These are phyloP conservation scores for Drosophila saltans DNA, from an alignment of 1,140 invertebrate species.

Conservation along the genomic window DNA sequence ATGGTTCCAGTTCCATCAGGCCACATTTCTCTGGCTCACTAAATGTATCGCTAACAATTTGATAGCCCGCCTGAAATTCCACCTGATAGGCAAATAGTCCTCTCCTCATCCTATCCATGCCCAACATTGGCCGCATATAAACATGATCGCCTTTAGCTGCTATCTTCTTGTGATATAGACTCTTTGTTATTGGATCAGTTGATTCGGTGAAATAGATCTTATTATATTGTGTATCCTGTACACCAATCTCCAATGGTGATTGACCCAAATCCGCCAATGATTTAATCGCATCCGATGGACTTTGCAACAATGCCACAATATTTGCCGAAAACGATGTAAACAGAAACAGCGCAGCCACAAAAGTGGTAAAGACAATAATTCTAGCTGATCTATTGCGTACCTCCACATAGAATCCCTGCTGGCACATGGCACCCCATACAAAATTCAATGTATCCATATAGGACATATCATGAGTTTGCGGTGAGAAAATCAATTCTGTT, in stretches of 20 bases:
- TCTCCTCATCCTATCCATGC: constrained; percentile 84
- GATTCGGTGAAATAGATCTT: constrained; percentile 85
- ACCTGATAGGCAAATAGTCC: constrained; percentile 86
- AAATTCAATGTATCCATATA: constrained; percentile 84
- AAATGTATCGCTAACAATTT: constrained; percentile 85
- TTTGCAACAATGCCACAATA: constrained; percentile 86
- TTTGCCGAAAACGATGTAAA: constrained; percentile 87
- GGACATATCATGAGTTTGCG: constrained; percentile 71
- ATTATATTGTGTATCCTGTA: constrained; percentile 86
- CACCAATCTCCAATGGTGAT: constrained; percentile 84
- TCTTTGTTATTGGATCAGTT: constrained; percentile 84
- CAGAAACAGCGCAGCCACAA: constrained; percentile 84
- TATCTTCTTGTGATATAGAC: constrained; percentile 85
- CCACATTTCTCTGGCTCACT: constrained; percentile 86
- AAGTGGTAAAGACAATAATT: constrained; percentile 84
- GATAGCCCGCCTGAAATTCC: constrained; percentile 84
- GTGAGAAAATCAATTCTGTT: constrained; percentile 59
- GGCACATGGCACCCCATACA: constrained; percentile 85
- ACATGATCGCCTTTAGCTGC: constrained; percentile 84
- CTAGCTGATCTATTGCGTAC: constrained; percentile 84
- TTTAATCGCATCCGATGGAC: constrained; percentile 84
- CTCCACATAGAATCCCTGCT: constrained; percentile 85
- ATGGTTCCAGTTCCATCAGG: constrained; percentile 85
- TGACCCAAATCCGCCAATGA: constrained; percentile 84
- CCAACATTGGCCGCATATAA: constrained; percentile 84